These are phyloP conservation scores for Chromobotia macracanthus DNA, from an alignment of 2,797 vertebrate species.

Conservation along the genomic window DNA sequence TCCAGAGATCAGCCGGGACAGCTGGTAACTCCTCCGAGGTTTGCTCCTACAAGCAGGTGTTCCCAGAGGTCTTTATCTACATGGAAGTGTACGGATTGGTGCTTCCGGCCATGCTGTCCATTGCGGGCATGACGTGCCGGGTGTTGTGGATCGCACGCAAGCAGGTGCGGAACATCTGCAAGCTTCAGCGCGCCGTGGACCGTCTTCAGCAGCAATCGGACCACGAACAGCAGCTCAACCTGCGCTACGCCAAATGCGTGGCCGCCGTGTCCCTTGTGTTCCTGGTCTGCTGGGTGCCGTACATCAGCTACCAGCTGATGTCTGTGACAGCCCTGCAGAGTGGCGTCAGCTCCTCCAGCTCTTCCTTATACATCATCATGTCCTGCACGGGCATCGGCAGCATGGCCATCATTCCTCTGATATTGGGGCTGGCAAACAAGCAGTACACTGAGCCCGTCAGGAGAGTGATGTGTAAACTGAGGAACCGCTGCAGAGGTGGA, in stretches of 20 bases:
- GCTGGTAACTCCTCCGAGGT: background rate
- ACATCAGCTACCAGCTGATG: conserved; percentile 85
- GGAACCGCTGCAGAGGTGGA: conserved; percentile 64
- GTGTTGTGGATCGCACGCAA: conserved; percentile 79
- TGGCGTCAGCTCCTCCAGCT: conserved; percentile 57
- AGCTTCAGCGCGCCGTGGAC: conserved; percentile 45
- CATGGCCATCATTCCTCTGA: conserved; percentile 81
- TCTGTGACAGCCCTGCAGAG: conserved; percentile 72
- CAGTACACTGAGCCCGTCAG: conserved; percentile 77
- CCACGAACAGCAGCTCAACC: conserved; percentile 70
- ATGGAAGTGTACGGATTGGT: conserved; percentile 87
- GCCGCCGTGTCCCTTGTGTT: conserved; percentile 83
- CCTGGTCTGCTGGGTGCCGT: conserved; percentile 87
- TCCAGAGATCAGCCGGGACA: background rate
- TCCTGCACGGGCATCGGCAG: conserved; percentile 84
- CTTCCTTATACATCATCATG: conserved; percentile 76
- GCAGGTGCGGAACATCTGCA: conserved; percentile 67
- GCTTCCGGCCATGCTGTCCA: conserved; percentile 79
- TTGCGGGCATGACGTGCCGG: conserved; percentile 5
- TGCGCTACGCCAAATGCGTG: conserved; percentile 83
- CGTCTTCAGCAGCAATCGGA: conserved; percentile 35
- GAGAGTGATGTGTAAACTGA: conserved; percentile 70
- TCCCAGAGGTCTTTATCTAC: conserved; percentile 46
- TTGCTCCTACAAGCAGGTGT: conserved; percentile 62
- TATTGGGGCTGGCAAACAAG: conserved; percentile 78